phyloP scores from a whole-genome alignment of 92 coral and sea anemone genomes.

The Zoanthus solanderi region DNA sequence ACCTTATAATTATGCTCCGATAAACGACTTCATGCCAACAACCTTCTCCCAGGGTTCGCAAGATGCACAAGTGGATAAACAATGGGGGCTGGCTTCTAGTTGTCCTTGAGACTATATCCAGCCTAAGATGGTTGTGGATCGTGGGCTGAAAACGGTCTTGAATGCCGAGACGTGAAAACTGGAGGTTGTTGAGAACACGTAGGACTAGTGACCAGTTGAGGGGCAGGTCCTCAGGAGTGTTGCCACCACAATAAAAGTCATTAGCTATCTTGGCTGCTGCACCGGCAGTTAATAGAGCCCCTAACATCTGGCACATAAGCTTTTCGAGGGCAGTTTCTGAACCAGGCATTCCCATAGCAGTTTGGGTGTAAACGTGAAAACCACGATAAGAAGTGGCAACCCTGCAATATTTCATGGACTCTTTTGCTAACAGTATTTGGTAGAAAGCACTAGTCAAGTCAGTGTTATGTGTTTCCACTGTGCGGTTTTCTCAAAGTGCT shows the following conservation, averaged over 20 bases:
- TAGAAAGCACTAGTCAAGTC: slow-evolving; percentile 55
- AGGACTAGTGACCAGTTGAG: slow-evolving; percentile 48
- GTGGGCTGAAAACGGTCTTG: slow-evolving; percentile 41
- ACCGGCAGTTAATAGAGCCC: slow-evolving; percentile 57
- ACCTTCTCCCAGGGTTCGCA: background rate
- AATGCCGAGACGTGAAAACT: slow-evolving; percentile 34
- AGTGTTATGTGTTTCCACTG: slow-evolving; percentile 69
- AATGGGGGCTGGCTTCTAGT: background rate
- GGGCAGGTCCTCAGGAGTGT: slow-evolving; percentile 27
- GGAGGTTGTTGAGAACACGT: slow-evolving; percentile 30
- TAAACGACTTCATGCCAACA: background rate
- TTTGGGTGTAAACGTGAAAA: slow-evolving; percentile 45
- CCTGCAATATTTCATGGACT: background rate
- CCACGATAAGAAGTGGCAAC: background rate
- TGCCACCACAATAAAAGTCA: slow-evolving; percentile 18
- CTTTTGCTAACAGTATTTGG: slow-evolving; percentile 25
- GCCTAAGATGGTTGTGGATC: slow-evolving; percentile 13
- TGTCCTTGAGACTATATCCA: background rate
- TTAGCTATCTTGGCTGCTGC: slow-evolving; percentile 50
- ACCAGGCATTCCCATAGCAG: slow-evolving; percentile 75
- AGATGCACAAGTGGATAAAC: background rate
- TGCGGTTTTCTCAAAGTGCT: slow-evolving; percentile 55
- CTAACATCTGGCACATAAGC: slow-evolving; percentile 63
- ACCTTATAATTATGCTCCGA: background rate
- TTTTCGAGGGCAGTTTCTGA: slow-evolving; percentile 74